These are phyloP conservation scores for Zoanthus gigantus DNA, from an alignment of 92 coral and sea anemone genomes.

Conservation along the genomic window DNA sequence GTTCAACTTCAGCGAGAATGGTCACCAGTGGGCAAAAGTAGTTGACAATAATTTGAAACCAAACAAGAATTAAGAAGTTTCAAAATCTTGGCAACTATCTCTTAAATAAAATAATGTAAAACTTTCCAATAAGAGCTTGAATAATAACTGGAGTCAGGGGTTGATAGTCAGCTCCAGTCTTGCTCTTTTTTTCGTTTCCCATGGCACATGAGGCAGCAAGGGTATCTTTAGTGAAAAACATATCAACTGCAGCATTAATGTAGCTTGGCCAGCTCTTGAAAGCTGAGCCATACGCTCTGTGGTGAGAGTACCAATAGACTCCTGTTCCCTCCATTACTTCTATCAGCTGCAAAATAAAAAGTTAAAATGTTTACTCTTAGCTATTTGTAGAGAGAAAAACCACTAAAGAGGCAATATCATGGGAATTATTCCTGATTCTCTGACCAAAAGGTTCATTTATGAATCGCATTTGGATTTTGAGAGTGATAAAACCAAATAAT, in stretches of 20 bases:
- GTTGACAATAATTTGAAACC: too few relatives aligned
- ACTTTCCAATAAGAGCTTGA: conserved; percentile 41
- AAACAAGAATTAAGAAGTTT: too few relatives aligned
- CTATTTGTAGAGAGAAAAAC: conserved; percentile 36
- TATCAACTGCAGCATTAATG: conserved; percentile 37
- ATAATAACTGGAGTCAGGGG: conserved; percentile 34
- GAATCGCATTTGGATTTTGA: background rate
- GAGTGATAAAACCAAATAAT: background rate
- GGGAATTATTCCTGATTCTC: background rate
- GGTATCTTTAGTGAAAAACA: conserved; percentile 24
- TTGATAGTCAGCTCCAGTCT: background rate
- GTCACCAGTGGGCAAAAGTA: too few relatives aligned
- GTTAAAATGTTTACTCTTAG: conserved; percentile 18
- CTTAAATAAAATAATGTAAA: background rate
- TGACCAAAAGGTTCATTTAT: background rate
- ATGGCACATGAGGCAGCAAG: conserved; percentile 20
- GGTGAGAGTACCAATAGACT: conserved; percentile 41
- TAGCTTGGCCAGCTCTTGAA: conserved; percentile 16
- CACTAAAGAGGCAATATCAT: background rate
- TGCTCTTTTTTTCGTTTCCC: conserved; percentile 33
- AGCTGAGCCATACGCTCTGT: conserved; percentile 36
- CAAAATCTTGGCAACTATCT: background rate
- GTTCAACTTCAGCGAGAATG: too few relatives aligned
- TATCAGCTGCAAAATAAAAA: conserved; percentile 24
- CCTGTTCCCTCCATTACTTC: conserved; percentile 38